Conservation (phyloP, 2,888 invertebrate genomes). For the Hirtodrosophila duncani region DNA sequence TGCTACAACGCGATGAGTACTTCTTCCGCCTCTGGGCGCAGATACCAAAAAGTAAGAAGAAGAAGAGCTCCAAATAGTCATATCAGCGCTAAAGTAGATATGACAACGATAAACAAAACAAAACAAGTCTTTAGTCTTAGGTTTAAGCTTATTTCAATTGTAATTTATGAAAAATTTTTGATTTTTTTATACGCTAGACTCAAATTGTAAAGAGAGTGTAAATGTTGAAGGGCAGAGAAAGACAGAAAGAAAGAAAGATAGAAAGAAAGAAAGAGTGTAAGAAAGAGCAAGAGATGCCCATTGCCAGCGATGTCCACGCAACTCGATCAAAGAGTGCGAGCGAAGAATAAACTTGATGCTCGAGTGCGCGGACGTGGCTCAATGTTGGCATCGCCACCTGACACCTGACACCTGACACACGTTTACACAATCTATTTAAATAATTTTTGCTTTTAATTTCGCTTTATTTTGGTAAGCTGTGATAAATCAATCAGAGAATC, state of each 20-base stretch:
- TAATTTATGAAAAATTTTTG: slow-evolving; percentile 47
- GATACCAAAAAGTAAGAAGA: slow-evolving; percentile 67
- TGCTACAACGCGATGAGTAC: slow-evolving; percentile 93
- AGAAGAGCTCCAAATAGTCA: slow-evolving; percentile 62
- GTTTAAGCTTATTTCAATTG: slow-evolving; percentile 58
- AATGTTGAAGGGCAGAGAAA: too few relatives aligned
- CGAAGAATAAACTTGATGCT: slow-evolving; percentile 57
- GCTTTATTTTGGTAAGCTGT: slow-evolving; percentile 65
- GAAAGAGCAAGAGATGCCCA: slow-evolving; percentile 10
- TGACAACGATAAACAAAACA: slow-evolving; percentile 3
- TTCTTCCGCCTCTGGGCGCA: slow-evolving; percentile 90
- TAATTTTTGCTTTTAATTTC: slow-evolving; percentile 45
- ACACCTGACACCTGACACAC: neutral
- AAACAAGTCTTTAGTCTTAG: slow-evolving; percentile 44
- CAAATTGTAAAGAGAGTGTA: too few relatives aligned
- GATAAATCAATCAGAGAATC: slow-evolving; percentile 69
- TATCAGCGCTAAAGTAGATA: neutral
- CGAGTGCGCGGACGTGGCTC: slow-evolving; percentile 46
- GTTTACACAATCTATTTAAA: slow-evolving; percentile 44
- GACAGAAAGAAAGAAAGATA: too few relatives aligned
- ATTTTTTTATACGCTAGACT: slow-evolving; percentile 66
- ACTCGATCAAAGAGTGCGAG: slow-evolving; percentile 50
- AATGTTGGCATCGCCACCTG: slow-evolving; percentile 17
- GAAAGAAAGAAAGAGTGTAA: too few relatives aligned
- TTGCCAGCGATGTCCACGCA: slow-evolving; percentile 43